Percentiles rank a stretch among this genome's conserved stretches.
Conservation (phyloP, 2,888 invertebrate genomes). For the Lepidochrysops patricia region DNA sequence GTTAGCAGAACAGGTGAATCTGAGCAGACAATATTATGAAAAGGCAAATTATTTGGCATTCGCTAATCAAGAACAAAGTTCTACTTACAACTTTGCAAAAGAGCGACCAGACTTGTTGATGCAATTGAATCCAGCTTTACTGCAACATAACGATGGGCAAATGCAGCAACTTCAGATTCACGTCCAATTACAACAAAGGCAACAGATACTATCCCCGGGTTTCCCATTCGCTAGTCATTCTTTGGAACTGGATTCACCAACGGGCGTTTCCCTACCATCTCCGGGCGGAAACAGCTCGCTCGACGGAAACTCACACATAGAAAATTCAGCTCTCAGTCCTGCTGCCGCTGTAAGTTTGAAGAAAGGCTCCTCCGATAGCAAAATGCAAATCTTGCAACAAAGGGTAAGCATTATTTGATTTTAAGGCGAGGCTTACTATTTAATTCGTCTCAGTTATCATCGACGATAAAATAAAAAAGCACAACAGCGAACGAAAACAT, state of each 20-base stretch:
- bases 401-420: conserved; percentile 86
- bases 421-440: conserved; percentile 72
- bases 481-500: conserved; percentile 49
- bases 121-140: conserved; percentile 72
- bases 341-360: conserved; percentile 81
- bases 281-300: conserved; percentile 83
- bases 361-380: conserved; percentile 77
- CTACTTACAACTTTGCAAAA: conserved; percentile 76
- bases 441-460: conserved; percentile 51
- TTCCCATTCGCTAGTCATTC: conserved; percentile 79
- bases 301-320: conserved; percentile 77
- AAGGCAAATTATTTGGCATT: conserved; percentile 67
- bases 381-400: conserved; percentile 83
- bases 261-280: conserved; percentile 85
- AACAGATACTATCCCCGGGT: conserved; percentile 74
- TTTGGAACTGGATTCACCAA: conserved; percentile 83
- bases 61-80: conserved; percentile 63
- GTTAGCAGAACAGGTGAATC: conserved; percentile 83
- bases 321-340: conserved; percentile 76
- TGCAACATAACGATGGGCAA: conserved; percentile 74
- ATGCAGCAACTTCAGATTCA: conserved; percentile 80
- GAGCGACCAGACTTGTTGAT: conserved; percentile 76
- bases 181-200: conserved; percentile 80
- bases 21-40: conserved; percentile 73
- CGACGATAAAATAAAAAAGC: conserved; percentile 28